Evolutionary conservation across 2,797 vertebrate species (phyloP), one percentile per base, ranked within the genome.

Genomic region (Hephaestus fuliginosus): DNA sequence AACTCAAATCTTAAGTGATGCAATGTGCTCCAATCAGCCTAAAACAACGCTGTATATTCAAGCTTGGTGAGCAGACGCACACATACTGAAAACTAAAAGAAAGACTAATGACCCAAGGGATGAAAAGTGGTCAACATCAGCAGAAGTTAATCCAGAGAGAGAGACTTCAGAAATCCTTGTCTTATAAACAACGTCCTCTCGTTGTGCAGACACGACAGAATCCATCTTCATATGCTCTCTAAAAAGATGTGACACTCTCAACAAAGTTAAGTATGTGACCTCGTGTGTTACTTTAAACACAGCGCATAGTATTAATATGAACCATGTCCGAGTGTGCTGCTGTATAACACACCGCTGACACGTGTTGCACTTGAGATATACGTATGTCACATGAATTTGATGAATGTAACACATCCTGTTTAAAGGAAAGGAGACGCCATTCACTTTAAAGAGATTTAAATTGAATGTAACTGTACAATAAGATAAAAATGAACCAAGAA

Each of bases 131-230:
- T 72, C 71, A 86, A 72, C 82, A 76, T 78, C 67, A 66, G 71
- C 75, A 71, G 62, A 70, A 57, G 72, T 76, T 78, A 85, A 80
- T 82, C 84, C 80, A 80, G 82, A 74, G 30, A 64, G 67, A 65
- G 75, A 83, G 82, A 84, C 74, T 70, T 78, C n/a, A 76, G 52
- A 79, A 70, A 52, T 80, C 76, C 74, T 55, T 0, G 0, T 79
- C 5, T 68, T 86, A 81, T 91, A 89, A 92, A 91, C 88, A 90
- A 62, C 2, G 14, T 72, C 36, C 20, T 74, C 70, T 82, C 10
- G 13, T 43, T 2, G 61, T 20, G 49, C 10, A 18, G 65, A 69
- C 43, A 61, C 0, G 63, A 56, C 49, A 7, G 51, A 67, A 86
- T 86, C 74, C 76, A 77, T 86, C 80, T 85, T 83, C 70, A 83